phyloP scores from a whole-genome alignment of 1,140 invertebrate genomes.

The Aphelinus certus region DNA sequence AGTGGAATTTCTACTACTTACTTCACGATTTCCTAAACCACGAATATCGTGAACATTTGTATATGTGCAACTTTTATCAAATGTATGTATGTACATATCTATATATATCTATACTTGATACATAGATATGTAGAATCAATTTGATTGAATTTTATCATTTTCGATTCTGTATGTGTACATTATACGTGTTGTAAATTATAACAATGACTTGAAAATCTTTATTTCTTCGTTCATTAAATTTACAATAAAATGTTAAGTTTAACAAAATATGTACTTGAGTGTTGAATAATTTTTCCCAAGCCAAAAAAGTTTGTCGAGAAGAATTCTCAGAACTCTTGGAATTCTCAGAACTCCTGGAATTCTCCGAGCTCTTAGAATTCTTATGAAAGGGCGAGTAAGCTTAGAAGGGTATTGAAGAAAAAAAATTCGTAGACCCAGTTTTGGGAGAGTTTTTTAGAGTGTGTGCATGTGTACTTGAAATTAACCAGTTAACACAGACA shows the following conservation, averaged over 20 bases:
- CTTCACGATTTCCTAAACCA: conserved; percentile 23
- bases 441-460: conserved; percentile 51
- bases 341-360: too few relatives aligned
- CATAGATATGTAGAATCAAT: conserved; percentile 2
- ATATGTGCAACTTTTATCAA: neutral
- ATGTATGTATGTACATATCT: neutral
- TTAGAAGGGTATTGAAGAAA: conserved; percentile 6
- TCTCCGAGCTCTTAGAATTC: too few relatives aligned
- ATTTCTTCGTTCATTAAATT: too few relatives aligned
- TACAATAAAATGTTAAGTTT: conserved; percentile 31
- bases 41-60: conserved; percentile 20
- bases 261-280: neutral
- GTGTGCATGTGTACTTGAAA: conserved; percentile 21
- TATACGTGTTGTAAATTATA: conserved; percentile 10
- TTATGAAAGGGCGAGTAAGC: neutral
- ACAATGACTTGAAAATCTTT: too few relatives aligned
- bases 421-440: conserved; percentile 47
- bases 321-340: too few relatives aligned
- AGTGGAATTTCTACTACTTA: conserved; percentile 6
- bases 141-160: conserved; percentile 5
- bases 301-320: too few relatives aligned
- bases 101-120: neutral
- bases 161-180: conserved; percentile 6
- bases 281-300: neutral
- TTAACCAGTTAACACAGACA: conserved; percentile 43